Evolutionary conservation across 2,113 vertebrate species (phyloP), one percentile per base, ranked within the genome.

Genomic region (Pao palembangensis): DNA sequence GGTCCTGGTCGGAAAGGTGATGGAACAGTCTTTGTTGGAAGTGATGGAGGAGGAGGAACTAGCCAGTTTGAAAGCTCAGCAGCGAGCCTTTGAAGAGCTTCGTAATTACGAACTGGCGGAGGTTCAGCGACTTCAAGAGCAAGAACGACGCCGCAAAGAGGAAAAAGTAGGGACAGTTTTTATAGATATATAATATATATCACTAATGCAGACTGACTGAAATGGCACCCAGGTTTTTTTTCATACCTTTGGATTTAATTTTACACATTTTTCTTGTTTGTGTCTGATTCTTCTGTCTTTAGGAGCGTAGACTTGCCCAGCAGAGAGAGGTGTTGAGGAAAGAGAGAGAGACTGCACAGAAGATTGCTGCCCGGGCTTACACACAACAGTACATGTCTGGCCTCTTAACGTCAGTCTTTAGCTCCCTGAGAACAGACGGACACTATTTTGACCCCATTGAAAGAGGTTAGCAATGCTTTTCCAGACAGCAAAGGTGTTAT

Each of bases 41-140:
- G 94, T 98, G 44, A 93, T 93, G 93, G 96, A 98, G 70, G 96
- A 99, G 75, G 96, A 99, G 51, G 97, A 99, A 85, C 72, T 99
- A 79, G 91, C 92, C 38, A 80, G 60, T 20, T 85, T 98, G 55
- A 76, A 54, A 67, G 85, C 88, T 19, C 91, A 79, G 52, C 95
- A 94, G 80, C 60, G 63, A 0, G 86, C 75, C 0, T 94, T 92
- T 1, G 76, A 87, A 8, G 94, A 95, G 75, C 76, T 93, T 20
- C 88, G 92, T 5, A 92, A 93, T 0, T 80, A 87, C 0, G 94
- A 98, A 55, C 87, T 94, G 53, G 93, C 92, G 5, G 95, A 98
- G 79, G 88, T 94, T 7, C 94, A 94, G 59, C 88, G 93, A 14
- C 91, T 99, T 5, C 93, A 96, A 74, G 94, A 98, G 75, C 90